These are phyloP conservation scores for Heterocephalus glaber DNA, from an alignment of 2,113 vertebrate species.

Conservation along the genomic window DNA sequence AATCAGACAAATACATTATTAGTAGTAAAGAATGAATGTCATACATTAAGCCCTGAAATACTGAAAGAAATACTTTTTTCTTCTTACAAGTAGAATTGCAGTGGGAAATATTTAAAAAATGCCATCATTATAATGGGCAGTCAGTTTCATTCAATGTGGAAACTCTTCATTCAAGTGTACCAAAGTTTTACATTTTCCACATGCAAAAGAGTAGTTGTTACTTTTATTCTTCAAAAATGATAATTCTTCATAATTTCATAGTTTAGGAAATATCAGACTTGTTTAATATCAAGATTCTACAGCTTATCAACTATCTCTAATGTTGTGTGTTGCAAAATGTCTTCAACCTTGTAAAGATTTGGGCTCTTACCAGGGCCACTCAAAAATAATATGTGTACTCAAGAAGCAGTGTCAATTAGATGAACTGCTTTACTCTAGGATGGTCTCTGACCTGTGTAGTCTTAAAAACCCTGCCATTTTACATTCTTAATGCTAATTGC, in stretches of 20 bases:
- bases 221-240: neutral
- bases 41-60: neutral
- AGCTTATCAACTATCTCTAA: neutral
- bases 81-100: neutral
- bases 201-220: neutral
- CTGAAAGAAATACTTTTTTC: constrained; percentile 22
- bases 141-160: neutral
- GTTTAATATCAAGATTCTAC: neutral
- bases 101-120: neutral
- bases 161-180: neutral
- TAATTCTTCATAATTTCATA: neutral
- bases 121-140: constrained; percentile 37
- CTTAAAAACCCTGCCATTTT: neutral
- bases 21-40: constrained; percentile 44
- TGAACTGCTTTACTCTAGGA: constrained; percentile 7
- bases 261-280: neutral
- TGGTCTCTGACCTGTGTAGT: neutral
- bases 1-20: constrained; percentile 35
- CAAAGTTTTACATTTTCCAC: neutral
- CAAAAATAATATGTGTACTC: neutral
- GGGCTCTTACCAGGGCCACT: neutral
- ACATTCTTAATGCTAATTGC: neutral
- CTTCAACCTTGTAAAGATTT: neutral
- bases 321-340: neutral
- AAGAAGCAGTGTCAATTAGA: neutral